Percentiles rank a stretch among this genome's conserved stretches.
phyloP scores from a whole-genome alignment of 2,888 invertebrate genomes.

The Leptothorax acervorum region DNA sequence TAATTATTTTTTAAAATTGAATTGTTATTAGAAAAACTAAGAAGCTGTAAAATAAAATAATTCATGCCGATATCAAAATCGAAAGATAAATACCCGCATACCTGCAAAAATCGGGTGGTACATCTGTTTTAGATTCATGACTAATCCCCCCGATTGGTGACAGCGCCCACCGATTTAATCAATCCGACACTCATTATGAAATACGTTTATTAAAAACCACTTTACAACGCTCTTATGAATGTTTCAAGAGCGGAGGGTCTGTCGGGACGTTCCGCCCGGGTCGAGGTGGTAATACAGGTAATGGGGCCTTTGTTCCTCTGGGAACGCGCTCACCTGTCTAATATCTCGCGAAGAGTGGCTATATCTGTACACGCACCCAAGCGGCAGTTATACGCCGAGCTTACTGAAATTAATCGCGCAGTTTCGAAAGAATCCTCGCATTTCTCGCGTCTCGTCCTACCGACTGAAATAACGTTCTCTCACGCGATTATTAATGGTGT shows the following conservation, averaged over 20 bases:
- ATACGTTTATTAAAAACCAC: constrained; percentile 84
- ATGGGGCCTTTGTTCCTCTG: constrained; percentile 84
- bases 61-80: neutral
- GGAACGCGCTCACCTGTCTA: constrained; percentile 84
- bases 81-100: constrained; percentile 64
- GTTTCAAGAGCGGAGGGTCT: constrained; percentile 77
- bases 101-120: constrained; percentile 48
- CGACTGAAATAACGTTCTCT: constrained; percentile 45
- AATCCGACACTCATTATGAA: constrained; percentile 82
- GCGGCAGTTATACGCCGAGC: constrained; percentile 68
- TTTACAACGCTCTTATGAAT: constrained; percentile 81
- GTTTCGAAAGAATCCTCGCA: constrained; percentile 69
- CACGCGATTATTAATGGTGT: constrained; percentile 53
- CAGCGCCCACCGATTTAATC: constrained; percentile 75
- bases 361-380: constrained; percentile 74
- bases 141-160: constrained; percentile 66
- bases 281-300: constrained; percentile 80
- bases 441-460: constrained; percentile 42
- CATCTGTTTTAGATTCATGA: constrained; percentile 59
- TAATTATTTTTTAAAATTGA: neutral
- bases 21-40: neutral
- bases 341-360: constrained; percentile 82
- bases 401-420: constrained; percentile 77
- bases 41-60: neutral
- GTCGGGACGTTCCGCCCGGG: constrained; percentile 68